phyloP scores from a whole-genome alignment of 2,888 invertebrate species.

The Priocnemis perturbator region DNA sequence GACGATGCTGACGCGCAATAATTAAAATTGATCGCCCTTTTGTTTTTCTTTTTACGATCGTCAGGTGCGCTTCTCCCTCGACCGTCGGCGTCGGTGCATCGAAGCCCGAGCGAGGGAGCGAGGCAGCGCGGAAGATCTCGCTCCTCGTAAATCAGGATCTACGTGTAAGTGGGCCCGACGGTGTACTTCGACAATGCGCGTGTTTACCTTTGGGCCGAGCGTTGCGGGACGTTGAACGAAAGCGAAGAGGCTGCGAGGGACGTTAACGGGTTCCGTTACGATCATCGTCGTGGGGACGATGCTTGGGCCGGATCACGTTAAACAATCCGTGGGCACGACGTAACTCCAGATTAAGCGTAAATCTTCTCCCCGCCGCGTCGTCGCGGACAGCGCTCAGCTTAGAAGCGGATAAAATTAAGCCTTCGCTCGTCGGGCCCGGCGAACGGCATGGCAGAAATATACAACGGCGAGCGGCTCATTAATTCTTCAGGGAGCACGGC shows the following conservation, averaged over 20 bases:
- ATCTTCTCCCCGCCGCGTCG: background rate
- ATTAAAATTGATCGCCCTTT: too few relatives aligned
- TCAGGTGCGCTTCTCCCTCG: background rate
- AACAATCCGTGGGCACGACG: too few relatives aligned
- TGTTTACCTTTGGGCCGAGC: slow-evolving; percentile 6
- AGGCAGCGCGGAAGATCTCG: slow-evolving; percentile 2
- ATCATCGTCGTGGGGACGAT: too few relatives aligned
- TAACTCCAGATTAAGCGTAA: background rate
- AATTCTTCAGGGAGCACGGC: too few relatives aligned
- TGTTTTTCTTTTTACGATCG: slow-evolving; percentile 4
- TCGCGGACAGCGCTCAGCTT: too few relatives aligned
- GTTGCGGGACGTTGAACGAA: background rate
- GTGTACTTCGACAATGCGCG: slow-evolving; percentile 8
- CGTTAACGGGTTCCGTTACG: slow-evolving; percentile 8
- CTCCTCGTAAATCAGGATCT: slow-evolving; percentile 9
- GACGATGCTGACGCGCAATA: background rate
- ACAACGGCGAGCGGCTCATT: too few relatives aligned
- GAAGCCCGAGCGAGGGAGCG: too few relatives aligned
- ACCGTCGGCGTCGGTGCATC: too few relatives aligned
- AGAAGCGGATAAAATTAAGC: too few relatives aligned
- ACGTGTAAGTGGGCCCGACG: slow-evolving; percentile 1
- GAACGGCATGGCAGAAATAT: too few relatives aligned
- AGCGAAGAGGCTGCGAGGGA: background rate
- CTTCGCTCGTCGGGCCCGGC: too few relatives aligned
- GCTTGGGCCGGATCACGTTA: too few relatives aligned